Percentiles rank a stretch among this genome's conserved stretches.
Evolutionary conservation across 2,797 vertebrate genomes (phyloP).

Genomic region (Chiloscyllium punctatum): DNA sequence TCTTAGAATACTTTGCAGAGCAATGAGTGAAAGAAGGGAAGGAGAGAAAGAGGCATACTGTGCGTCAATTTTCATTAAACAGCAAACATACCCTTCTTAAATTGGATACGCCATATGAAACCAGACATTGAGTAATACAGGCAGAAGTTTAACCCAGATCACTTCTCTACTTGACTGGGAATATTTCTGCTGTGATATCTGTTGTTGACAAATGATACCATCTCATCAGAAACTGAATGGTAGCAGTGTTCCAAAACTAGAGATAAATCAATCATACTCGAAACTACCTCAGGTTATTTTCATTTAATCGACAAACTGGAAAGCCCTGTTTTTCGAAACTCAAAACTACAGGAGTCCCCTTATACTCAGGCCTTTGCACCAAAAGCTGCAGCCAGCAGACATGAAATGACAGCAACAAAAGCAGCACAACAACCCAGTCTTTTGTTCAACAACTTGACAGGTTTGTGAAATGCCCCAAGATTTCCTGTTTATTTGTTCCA

Average conservation of each 20-base stretch:
- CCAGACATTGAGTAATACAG: background rate
- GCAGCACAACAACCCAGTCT: background rate
- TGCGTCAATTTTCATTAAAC: background rate
- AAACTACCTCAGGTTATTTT: background rate
- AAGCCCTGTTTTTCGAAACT: background rate
- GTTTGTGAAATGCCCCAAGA: background rate
- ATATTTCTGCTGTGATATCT: background rate
- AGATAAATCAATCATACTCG: background rate
- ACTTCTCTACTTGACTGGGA: background rate
- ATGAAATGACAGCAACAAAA: background rate
- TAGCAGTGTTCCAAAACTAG: background rate
- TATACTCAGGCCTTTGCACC: background rate
- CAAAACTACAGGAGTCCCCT: background rate
- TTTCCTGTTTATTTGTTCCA: background rate
- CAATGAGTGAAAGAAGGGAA: background rate
- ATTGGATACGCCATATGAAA: background rate
- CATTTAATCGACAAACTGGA: background rate
- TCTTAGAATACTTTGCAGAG: background rate
- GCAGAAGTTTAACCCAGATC: background rate
- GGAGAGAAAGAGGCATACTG: background rate
- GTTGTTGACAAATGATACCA: slow-evolving; percentile 11
- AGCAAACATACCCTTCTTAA: background rate
- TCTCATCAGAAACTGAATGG: slow-evolving; percentile 13
- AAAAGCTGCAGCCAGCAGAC: background rate
- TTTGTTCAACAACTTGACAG: background rate